These are phyloP conservation scores for Chaetodon trifascialis DNA, from an alignment of 2,113 vertebrate genomes.

Conservation along the genomic window DNA sequence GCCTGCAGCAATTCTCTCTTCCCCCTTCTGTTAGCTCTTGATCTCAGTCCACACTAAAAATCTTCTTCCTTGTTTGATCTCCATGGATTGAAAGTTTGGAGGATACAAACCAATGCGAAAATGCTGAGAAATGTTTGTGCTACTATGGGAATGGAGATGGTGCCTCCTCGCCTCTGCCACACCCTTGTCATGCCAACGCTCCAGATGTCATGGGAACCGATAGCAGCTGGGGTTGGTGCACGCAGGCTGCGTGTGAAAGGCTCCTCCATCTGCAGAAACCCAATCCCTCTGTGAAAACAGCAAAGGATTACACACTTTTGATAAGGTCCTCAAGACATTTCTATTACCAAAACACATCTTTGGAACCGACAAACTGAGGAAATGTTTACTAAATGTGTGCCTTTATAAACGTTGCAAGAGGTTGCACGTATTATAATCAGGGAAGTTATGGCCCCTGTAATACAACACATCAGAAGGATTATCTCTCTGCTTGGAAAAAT, in stretches of 20 bases:
- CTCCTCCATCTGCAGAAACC: conserved; percentile 81
- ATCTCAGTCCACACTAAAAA: not conserved
- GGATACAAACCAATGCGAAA: conserved; percentile 3
- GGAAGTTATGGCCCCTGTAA: not conserved
- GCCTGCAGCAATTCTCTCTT: not conserved
- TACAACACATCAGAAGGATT: not conserved
- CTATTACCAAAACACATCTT: conserved; percentile 78
- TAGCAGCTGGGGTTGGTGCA: conserved; percentile 84
- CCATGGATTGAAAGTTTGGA: not conserved
- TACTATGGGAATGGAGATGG: conserved; percentile 58
- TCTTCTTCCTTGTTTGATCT: not conserved
- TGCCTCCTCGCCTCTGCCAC: conserved; percentile 68
- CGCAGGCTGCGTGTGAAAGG: conserved; percentile 78
- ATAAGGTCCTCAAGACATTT: conserved; percentile 83
- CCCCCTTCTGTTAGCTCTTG: not conserved
- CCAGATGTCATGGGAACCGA: conserved; percentile 85
- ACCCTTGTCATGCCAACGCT: conserved; percentile 79
- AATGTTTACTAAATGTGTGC: conserved; percentile 40
- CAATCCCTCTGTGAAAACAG: conserved; percentile 87
- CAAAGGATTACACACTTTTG: conserved; percentile 83
- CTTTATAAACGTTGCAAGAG: conserved; percentile 11
- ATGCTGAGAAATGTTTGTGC: not conserved
- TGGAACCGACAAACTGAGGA: conserved; percentile 36
- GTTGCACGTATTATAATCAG: not conserved
- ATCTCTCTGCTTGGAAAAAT: not conserved